Evolutionary conservation across 2,888 invertebrate species (phyloP), one percentile per base, ranked within the genome.

Genomic region (Papilio elwesi): DNA sequence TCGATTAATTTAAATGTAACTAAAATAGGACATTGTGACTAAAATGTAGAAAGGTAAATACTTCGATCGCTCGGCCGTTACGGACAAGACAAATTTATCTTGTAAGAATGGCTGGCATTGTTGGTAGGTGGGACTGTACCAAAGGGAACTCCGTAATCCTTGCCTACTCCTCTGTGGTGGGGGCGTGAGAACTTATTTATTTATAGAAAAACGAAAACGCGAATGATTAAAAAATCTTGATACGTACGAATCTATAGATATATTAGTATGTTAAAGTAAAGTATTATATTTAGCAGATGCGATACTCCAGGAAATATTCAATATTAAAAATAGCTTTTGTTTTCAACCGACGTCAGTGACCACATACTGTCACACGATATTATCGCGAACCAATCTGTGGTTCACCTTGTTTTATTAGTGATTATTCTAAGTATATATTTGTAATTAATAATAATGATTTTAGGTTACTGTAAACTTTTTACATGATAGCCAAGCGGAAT

Each of bases 311-410:
- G 59, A 59, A 59, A 59, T 59, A 59, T 59, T 59, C 38, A 59
- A 59, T 38, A 59, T 57, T 59, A 59, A 38, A 59, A 62, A 62
- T 62, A 62, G 59, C 43, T 43, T 59, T 55, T 63, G 63, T 53
- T 47, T 64, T 64, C 9, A 63, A 38, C 63, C 47, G 52, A 52
- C 53, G 51, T 52, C 51, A 38, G 26, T 70, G 70, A 70, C 63
- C 70, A 47, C 63, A 70, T 16, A 63, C 11, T 53, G 63, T 70
- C 70, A 70, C 52, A 43, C 47, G 63, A 70, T 70, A 70, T 63
- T 63, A 48, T 47, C 52, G 63, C 51, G 63, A 36, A 53, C 63
- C 53, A 63, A 53, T 70, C 26, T 70, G 70, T 70, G 63, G 63
- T 63, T 63, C 16, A 70, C 47, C 63, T 70, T 63, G 63, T 63